Conservation (phyloP, 2,888 invertebrate genomes). For the Neoascia interrupta region DNA sequence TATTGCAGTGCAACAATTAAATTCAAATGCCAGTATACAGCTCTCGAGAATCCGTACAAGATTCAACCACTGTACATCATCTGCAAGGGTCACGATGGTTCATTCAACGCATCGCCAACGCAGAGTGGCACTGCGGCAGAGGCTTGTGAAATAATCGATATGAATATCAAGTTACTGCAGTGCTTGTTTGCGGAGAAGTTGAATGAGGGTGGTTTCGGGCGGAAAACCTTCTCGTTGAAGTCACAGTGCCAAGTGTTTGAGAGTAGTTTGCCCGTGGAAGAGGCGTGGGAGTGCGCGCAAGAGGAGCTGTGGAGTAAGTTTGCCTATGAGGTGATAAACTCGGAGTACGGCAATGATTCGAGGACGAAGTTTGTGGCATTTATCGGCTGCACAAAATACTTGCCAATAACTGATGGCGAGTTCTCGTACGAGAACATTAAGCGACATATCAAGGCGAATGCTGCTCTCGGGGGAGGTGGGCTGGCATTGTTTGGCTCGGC, state of each 20-base stretch:
- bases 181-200: slow-evolving; percentile 93
- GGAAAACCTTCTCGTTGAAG: slow-evolving; percentile 91
- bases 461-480: slow-evolving; percentile 95
- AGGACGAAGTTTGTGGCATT: slow-evolving; percentile 92
- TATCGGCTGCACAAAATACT: slow-evolving; percentile 91
- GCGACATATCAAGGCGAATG: slow-evolving; percentile 87
- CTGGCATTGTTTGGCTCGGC: slow-evolving; percentile 94
- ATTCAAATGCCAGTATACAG: slow-evolving; percentile 40
- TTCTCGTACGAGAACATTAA: slow-evolving; percentile 86
- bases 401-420: slow-evolving; percentile 83
- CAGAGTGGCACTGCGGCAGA: slow-evolving; percentile 80
- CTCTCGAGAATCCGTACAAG: slow-evolving; percentile 54
- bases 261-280: slow-evolving; percentile 85
- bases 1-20: slow-evolving; percentile 71
- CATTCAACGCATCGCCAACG: slow-evolving; percentile 83
- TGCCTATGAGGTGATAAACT: slow-evolving; percentile 91
- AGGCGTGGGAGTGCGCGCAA: slow-evolving; percentile 87
- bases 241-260: slow-evolving; percentile 87
- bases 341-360: slow-evolving; percentile 82
- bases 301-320: slow-evolving; percentile 90
- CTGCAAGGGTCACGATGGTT: slow-evolving; percentile 89
- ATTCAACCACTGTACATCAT: slow-evolving; percentile 89
- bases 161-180: slow-evolving; percentile 91
- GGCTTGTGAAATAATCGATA: slow-evolving; percentile 87
- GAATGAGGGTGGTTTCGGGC: slow-evolving; percentile 85